Evolutionary conservation across 2,888 invertebrate species (phyloP).

Genomic region (Aphidius colemani): DNA sequence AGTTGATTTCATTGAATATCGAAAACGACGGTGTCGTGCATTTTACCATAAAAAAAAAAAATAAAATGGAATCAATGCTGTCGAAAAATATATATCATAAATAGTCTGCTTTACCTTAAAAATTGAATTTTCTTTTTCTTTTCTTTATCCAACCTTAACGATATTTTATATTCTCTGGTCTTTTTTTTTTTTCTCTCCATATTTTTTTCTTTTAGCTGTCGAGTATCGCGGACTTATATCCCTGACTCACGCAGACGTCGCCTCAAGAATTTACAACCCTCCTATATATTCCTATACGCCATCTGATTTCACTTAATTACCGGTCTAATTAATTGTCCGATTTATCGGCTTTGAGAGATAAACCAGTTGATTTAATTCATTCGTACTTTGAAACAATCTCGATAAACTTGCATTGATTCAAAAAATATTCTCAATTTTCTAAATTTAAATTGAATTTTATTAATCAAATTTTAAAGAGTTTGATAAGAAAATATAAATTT

Average conservation of each 20-base stretch:
- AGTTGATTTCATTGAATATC: neutral
- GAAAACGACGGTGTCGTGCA: no score
- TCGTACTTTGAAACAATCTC: slow-evolving; percentile 29
- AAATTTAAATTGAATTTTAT: no score
- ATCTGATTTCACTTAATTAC: slow-evolving; percentile 56
- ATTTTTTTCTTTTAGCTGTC: slow-evolving; percentile 13
- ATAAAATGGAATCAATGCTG: no score
- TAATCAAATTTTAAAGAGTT: no score
- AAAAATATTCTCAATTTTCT: no score
- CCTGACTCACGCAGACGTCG: slow-evolving; percentile 46
- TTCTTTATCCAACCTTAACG: neutral
- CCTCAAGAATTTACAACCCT: slow-evolving; percentile 27
- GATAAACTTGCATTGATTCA: no score
- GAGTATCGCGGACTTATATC: slow-evolving; percentile 43
- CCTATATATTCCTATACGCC: slow-evolving; percentile 49
- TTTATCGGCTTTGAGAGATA: slow-evolving; percentile 52
- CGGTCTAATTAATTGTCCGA: slow-evolving; percentile 55
- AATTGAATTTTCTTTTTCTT: neutral
- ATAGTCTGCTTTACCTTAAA: neutral
- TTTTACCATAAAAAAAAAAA: no score
- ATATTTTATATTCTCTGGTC: neutral
- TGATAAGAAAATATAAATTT: no score
- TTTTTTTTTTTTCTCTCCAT: neutral
- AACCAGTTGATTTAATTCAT: slow-evolving; percentile 51
- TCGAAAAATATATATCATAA: no score